phyloP scores from a whole-genome alignment of 2,113 vertebrate genomes.

The Erythrolamprus reginae region DNA sequence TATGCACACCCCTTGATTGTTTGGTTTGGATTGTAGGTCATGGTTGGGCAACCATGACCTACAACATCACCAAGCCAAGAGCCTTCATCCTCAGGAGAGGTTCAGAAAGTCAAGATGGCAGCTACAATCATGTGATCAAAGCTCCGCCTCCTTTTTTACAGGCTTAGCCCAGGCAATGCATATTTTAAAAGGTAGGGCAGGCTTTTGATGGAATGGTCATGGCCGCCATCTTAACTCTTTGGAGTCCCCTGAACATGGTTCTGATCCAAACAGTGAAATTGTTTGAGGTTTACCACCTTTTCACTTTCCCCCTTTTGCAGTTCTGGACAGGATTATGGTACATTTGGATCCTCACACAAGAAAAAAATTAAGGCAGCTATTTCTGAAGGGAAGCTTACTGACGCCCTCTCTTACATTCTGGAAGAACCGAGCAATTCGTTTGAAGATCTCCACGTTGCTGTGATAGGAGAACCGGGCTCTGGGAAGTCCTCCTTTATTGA shows the following conservation, averaged over 20 bases:
- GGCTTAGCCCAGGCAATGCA: neutral
- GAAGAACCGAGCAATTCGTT: neutral
- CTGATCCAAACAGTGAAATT: neutral
- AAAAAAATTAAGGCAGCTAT: neutral
- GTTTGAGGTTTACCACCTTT: neutral
- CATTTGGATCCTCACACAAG: too few relatives aligned
- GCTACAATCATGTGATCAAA: neutral
- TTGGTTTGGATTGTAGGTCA: too few relatives aligned
- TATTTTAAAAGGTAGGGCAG: neutral
- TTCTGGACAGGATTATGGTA: neutral
- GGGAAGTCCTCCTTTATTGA: conserved; percentile 56
- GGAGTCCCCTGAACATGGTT: neutral
- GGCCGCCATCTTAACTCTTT: neutral
- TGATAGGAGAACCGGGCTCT: conserved; percentile 15
- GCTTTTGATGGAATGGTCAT: neutral
- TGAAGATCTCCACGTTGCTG: conserved; percentile 5
- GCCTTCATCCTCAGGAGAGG: neutral
- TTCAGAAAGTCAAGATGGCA: neutral
- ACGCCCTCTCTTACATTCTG: neutral
- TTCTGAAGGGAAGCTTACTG: neutral
- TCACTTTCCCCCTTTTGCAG: neutral
- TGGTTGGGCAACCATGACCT: neutral
- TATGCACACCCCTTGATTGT: too few relatives aligned
- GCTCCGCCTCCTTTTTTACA: neutral
- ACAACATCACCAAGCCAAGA: neutral